Base-by-base conservation (phyloP, 1,140 invertebrate species). In the Heliothis virescens region DNA sequence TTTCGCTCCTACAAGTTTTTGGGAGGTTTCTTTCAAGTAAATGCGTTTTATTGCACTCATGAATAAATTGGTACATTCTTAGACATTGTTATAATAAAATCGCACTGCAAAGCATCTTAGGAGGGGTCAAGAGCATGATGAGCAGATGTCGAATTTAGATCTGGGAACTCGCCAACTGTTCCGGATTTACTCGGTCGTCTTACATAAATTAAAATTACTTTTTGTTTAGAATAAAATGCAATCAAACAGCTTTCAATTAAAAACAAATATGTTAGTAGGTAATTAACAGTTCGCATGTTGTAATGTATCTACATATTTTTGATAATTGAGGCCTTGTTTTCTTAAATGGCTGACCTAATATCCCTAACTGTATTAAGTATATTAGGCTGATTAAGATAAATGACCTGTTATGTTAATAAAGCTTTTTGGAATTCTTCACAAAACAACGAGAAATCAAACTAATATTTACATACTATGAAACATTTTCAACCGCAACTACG, bases 71-170 rank as follows among this genome's bases (percentile, higher is more conserved):
- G 53, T 55, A 73, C 50, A 41, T 59, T 48, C 5, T 48, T 13
- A 0, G 5, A 34, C 16, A 60, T 50, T 52, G 59, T 76, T 63
- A 53, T 65, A 60, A 65, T 78, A 80, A 85, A 88, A 88, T 90
- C 84, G 84, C 89, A 86, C 86, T 92, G 78, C 75, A 80, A 85
- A 86, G 84, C 71, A 82, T 86, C 89, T 92, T 91, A 87, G 87
- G 87, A 87, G 88, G 88, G 91, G 91, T 93, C 91, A 94, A 93
- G 92, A 92, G 87, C 91, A 87, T 73, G 78, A 53, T 81, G 74
- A 26, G 67, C 78, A 81, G 82, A 82, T 85, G 85, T 90, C 90
- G 82, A 83, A 93, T 92, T 92, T 94, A 92, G 92, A 92, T 87
- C 91, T 94, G 91, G 91, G 88, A 77, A 72, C 48, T 41, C 80